Percentiles rank a stretch among this genome's conserved stretches.
phyloP scores from a whole-genome alignment of 1,140 invertebrate genomes.

The Atta cephalotes region DNA sequence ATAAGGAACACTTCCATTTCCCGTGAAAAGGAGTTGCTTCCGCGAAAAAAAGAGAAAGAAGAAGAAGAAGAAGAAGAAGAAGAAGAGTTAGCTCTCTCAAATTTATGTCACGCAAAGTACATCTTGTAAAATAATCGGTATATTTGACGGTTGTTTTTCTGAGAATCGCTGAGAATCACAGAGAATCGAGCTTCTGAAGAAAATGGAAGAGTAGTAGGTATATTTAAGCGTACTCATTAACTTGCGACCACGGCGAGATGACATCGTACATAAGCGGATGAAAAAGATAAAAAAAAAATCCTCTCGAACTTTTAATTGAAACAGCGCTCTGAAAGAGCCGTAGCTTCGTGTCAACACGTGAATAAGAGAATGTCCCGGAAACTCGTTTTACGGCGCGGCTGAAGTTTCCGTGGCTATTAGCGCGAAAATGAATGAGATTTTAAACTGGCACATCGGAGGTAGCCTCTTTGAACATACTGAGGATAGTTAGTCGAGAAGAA shows the following conservation, averaged over 20 bases:
- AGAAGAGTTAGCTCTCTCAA: not conserved
- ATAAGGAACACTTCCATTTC: slow-evolving; percentile 28
- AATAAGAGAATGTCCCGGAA: slow-evolving; percentile 16
- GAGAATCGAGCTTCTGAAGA: not conserved
- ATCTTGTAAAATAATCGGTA: slow-evolving; percentile 31
- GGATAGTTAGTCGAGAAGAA: slow-evolving; percentile 8
- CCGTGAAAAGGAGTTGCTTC: not conserved
- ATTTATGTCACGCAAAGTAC: slow-evolving; percentile 3
- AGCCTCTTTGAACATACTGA: not conserved
- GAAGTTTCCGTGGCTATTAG: slow-evolving; percentile 20
- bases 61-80: too few species aligned
- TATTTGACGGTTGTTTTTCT: not conserved
- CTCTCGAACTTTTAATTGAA: slow-evolving; percentile 71
- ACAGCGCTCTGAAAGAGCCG: slow-evolving; percentile 32
- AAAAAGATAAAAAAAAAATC: slow-evolving; percentile 48
- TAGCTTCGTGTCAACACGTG: slow-evolving; percentile 43
- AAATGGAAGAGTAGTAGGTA: not conserved
- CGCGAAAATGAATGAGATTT: slow-evolving; percentile 39
- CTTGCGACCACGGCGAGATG: slow-evolving; percentile 9
- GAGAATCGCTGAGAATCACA: not conserved
- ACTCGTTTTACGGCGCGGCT: slow-evolving; percentile 50
- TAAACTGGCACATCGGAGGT: slow-evolving; percentile 14
- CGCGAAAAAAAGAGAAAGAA: not conserved
- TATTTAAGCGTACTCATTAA: slow-evolving; percentile 36
- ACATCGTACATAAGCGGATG: slow-evolving; percentile 19